Evolutionary conservation across 2,888 invertebrate species (phyloP).

Genomic region (Teinopalpus imperialis): DNA sequence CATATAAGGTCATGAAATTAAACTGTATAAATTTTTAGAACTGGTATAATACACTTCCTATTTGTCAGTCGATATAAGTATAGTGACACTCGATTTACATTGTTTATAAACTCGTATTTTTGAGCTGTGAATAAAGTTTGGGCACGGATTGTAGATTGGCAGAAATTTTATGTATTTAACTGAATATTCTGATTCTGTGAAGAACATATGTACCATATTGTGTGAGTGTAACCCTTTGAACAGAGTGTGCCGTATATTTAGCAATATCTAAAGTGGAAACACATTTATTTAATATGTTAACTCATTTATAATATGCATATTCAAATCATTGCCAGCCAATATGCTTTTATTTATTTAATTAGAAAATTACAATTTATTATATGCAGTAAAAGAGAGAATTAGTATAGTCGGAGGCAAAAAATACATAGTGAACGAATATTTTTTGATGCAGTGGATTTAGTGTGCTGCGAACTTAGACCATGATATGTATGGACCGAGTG

Average conservation of each 20-base stretch:
- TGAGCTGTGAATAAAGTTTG: neutral
- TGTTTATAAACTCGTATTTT: too few relatives aligned
- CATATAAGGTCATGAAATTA: too few relatives aligned
- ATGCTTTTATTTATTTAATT: slow-evolving; percentile 13
- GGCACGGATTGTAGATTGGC: neutral
- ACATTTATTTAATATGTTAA: neutral
- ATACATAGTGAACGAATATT: too few relatives aligned
- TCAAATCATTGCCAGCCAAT: neutral
- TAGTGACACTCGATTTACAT: too few relatives aligned
- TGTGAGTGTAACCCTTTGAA: too few relatives aligned
- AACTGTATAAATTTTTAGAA: slow-evolving; percentile 5
- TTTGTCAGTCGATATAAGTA: neutral
- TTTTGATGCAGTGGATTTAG: slow-evolving; percentile 7
- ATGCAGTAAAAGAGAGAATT: slow-evolving; percentile 1
- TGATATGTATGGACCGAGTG: too few relatives aligned
- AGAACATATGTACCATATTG: too few relatives aligned
- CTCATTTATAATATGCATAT: neutral
- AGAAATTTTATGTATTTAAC: neutral
- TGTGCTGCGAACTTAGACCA: too few relatives aligned
- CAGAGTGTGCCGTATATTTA: neutral
- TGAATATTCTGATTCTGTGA: too few relatives aligned
- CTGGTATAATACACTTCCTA: neutral
- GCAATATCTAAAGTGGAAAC: neutral
- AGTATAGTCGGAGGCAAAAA: too few relatives aligned
- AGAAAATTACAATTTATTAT: neutral